These are phyloP conservation scores for Vireo griseus DNA, from an alignment of 2,797 vertebrate species.

Conservation along the genomic window DNA sequence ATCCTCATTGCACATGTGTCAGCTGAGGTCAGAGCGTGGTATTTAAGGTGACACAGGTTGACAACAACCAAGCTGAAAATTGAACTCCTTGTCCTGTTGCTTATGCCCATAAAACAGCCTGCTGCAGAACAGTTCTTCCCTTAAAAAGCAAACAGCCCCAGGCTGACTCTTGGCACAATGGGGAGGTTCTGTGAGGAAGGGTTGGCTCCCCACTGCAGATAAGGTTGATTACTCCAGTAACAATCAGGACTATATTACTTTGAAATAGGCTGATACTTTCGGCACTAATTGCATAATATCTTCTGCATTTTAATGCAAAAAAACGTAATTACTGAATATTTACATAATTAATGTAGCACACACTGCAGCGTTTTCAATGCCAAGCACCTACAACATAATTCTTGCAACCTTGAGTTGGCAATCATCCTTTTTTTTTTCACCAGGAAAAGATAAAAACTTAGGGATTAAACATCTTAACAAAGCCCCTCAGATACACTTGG, in stretches of 20 bases:
- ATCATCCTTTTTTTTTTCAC: neutral
- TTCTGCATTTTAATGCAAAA: constrained; percentile 53
- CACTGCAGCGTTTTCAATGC: neutral
- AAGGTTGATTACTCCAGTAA: constrained; percentile 24
- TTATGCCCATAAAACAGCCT: neutral
- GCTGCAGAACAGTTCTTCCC: neutral
- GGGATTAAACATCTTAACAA: neutral
- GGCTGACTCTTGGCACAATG: neutral
- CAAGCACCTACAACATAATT: constrained; percentile 12
- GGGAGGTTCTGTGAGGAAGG: neutral
- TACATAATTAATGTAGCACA: constrained; percentile 52
- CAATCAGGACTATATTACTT: constrained; percentile 12
- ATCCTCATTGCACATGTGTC: neutral
- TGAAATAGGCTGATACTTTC: constrained; percentile 23
- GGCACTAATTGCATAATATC: constrained; percentile 31
- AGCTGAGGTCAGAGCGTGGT: neutral
- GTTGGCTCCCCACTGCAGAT: neutral
- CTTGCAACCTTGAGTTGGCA: neutral
- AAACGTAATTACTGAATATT: constrained; percentile 47
- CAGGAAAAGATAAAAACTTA: neutral
- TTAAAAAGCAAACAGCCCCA: neutral
- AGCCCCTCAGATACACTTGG: neutral
- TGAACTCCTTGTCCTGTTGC: neutral
- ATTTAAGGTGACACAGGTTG: neutral
- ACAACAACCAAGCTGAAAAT: neutral